phyloP scores from a whole-genome alignment of 2,113 vertebrate genomes.

The Pelmatolapia mariae region DNA sequence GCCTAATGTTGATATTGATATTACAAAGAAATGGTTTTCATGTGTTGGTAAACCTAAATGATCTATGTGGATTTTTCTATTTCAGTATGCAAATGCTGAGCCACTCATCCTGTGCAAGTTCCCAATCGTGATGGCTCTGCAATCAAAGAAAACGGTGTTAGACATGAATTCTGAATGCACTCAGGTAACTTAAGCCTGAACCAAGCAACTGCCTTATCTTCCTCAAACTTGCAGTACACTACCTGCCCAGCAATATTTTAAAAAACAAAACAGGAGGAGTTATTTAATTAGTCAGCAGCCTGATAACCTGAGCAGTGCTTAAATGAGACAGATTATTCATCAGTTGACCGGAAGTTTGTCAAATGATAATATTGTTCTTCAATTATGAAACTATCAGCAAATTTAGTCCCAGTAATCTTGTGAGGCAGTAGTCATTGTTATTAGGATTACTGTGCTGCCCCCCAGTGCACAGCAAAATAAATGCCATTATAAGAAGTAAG shows the following conservation, averaged over 20 bases:
- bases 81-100: not conserved
- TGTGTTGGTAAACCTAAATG: fast-evolving
- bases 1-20: not conserved
- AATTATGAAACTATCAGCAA: not conserved
- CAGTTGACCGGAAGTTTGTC: fast-evolving
- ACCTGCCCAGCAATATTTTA: fast-evolving
- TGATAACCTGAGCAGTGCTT: not conserved
- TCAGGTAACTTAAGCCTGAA: not conserved
- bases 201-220: not conserved
- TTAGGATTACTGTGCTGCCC: not conserved
- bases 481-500: not conserved
- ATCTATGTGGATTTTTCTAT: not conserved
- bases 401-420: not conserved
- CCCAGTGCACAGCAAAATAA: not conserved
- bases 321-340: not conserved
- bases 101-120: constrained; percentile 34
- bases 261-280: not conserved
- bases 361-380: not conserved
- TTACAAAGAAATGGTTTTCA: not conserved
- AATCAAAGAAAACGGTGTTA: not conserved
- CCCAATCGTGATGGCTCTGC: constrained; percentile 28
- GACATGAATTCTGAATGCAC: not conserved
- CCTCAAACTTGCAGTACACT: fast-evolving
- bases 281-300: not conserved
- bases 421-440: not conserved